These are phyloP conservation scores for Nymphalis io DNA, from an alignment of 1,140 invertebrate genomes.

Conservation along the genomic window DNA sequence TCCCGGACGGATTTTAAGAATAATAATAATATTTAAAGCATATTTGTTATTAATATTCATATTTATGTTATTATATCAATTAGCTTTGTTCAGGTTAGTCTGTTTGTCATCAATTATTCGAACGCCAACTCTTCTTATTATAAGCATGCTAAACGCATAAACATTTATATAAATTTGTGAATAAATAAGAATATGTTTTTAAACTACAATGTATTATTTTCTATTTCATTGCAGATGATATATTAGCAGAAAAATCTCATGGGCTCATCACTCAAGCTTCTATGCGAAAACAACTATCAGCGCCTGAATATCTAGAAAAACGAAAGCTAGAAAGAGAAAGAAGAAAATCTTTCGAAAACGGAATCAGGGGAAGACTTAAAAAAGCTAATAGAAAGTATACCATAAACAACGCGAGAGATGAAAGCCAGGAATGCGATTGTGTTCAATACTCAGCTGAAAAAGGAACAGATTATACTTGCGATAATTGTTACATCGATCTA, in stretches of 20 bases:
- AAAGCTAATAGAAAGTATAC: slow-evolving; percentile 69
- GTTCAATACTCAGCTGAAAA: slow-evolving; percentile 66
- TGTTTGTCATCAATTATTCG: no score
- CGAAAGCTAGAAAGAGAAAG: slow-evolving; percentile 86
- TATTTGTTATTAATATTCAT: no score
- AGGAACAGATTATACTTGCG: slow-evolving; percentile 72
- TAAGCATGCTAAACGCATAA: no score
- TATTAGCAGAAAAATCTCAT: slow-evolving; percentile 77
- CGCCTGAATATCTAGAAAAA: slow-evolving; percentile 94
- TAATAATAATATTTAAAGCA: no score
- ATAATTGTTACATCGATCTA: slow-evolving; percentile 71
- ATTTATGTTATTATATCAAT: no score
- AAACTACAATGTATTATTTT: neutral
- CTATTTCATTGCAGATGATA: slow-evolving; percentile 70
- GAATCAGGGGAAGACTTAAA: slow-evolving; percentile 82
- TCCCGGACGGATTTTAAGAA: no score
- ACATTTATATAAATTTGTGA: no score
- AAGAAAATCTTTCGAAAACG: slow-evolving; percentile 84
- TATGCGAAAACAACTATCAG: slow-evolving; percentile 88
- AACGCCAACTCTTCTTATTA: no score
- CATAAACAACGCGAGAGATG: slow-evolving; percentile 55
- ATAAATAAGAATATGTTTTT: no score
- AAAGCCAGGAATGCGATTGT: slow-evolving; percentile 66
- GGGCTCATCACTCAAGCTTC: slow-evolving; percentile 80
- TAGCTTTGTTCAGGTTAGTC: no score